Evolutionary conservation across 2,888 invertebrate genomes (phyloP), one percentile per base, ranked within the genome.

Genomic region (Ormyrus thymus): DNA sequence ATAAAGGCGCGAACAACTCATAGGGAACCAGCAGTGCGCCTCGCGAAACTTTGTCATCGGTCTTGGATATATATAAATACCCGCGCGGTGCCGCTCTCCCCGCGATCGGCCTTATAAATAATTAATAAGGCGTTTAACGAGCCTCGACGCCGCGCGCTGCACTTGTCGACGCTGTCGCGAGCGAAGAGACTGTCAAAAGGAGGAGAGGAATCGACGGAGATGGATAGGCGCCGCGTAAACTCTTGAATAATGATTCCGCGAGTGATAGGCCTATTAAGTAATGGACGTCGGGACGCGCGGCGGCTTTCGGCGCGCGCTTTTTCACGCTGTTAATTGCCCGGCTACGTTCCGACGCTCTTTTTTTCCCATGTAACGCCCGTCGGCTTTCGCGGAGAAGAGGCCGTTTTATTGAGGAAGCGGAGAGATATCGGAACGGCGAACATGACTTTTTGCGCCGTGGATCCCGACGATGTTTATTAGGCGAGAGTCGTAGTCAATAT

Each of bases 101-200:
- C 29, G 29, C 29, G 29, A 29, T 29, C 29, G 4, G 50, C 70
- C 70, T 74, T 48, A 79, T 79, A 75, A 74, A 79, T 79, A 75
- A 78, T 78, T 74, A 78, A 78, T 78, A 69, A 74, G 55, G 29
- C 29, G 29, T 4, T 29, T 29, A 29, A 29, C 29, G 29, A 29
- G 29, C 29, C 29, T 29, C 29, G 29, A 29, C 29, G 29, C 29
- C 13, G 43, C 64, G 15, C 55, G 13, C 46, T 55, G 51, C 53
- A 75, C 66, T 65, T 66, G 66, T 65, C 58, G 66, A 65, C 46
- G 29, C 50, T 10, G 45, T 50, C 58, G 48, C 15, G 29, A 13
- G 43, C 59, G n/a, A 6, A 9, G 11, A 56, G 46, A 29, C 29
- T 29, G 29, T 29, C 29, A 29, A 29, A 43, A 0, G 10, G 46